Evolutionary conservation across 1,140 invertebrate genomes (phyloP).

Genomic region (Cyclargus thomasi): DNA sequence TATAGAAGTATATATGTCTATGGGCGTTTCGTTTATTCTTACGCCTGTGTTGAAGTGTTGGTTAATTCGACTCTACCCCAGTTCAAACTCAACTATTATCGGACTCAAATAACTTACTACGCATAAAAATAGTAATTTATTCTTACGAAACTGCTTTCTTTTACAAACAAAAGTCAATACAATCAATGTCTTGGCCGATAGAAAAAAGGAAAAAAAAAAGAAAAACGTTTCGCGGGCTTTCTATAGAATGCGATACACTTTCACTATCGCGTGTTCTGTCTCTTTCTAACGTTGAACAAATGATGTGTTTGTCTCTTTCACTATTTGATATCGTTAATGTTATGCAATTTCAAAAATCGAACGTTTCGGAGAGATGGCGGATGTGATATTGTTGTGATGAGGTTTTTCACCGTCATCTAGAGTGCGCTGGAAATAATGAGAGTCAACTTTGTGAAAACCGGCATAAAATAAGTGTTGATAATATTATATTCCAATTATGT

Average conservation of each 20-base stretch:
- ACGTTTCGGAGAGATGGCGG: background rate
- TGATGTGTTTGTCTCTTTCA: conserved; percentile 16
- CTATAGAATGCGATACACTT: conserved; percentile 26
- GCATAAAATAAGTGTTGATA: no score
- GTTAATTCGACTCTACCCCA: no score
- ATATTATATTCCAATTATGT: no score
- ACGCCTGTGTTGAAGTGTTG: no score
- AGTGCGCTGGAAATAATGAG: no score
- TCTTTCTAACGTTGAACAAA: background rate
- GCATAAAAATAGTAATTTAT: background rate
- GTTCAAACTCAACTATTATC: background rate
- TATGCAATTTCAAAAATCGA: background rate
- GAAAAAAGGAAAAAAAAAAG: conserved; percentile 17
- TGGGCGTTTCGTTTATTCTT: no score
- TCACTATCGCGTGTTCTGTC: conserved; percentile 21
- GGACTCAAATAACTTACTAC: background rate
- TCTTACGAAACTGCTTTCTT: conserved; percentile 19
- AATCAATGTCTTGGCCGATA: conserved; percentile 21
- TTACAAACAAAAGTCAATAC: conserved; percentile 21
- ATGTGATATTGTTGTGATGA: background rate
- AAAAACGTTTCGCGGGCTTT: conserved; percentile 23
- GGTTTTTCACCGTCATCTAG: no score
- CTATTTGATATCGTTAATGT: background rate
- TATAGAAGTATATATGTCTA: no score
- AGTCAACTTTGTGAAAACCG: no score